Evolutionary conservation across 2,113 vertebrate genomes (phyloP).

Genomic region (Tylochromis polylepis): DNA sequence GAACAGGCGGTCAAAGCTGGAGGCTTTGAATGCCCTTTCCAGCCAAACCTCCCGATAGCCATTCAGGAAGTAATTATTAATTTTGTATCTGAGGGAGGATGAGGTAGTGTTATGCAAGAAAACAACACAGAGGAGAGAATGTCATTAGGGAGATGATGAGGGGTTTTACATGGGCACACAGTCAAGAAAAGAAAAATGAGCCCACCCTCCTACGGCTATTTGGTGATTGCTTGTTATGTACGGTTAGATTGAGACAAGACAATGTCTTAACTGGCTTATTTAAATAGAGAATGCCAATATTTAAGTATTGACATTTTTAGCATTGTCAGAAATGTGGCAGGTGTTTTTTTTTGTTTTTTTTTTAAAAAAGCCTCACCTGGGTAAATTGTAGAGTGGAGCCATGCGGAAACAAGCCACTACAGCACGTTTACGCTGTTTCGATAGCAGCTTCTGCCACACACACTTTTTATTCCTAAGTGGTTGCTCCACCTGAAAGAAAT

Average conservation of each 20-base stretch:
- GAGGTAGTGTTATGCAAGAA: conserved; percentile 85
- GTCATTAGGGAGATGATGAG: conserved; percentile 65
- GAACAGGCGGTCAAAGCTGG: conserved; percentile 99
- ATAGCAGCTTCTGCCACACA: conserved; percentile 91
- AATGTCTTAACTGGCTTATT: not conserved
- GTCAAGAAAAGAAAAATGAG: conserved; percentile 27
- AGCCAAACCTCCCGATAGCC: conserved; percentile 99
- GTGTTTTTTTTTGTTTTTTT: not conserved
- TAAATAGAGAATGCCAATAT: conserved; percentile 16
- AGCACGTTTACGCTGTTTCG: conserved; percentile 95
- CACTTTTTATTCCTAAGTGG: conserved; percentile 93
- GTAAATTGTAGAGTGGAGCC: conserved; percentile 96
- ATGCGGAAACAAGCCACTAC: conserved; percentile 99
- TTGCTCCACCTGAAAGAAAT: conserved; percentile 83
- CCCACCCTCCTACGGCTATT: not conserved
- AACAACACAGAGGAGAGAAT: conserved; percentile 77
- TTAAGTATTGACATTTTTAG: conserved; percentile 5
- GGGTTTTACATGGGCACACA: conserved; percentile 52
- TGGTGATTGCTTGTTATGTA: conserved; percentile 27
- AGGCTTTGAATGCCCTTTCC: conserved; percentile 98
- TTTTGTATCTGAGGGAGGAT: conserved; percentile 99
- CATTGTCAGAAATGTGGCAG: not conserved
- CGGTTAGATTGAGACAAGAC: conserved; percentile 30
- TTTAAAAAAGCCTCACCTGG: conserved; percentile 75
- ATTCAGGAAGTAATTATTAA: conserved; percentile 99